Evolutionary conservation across 2,797 vertebrate genomes (phyloP).

Genomic region (Chrysocyon brachyurus): DNA sequence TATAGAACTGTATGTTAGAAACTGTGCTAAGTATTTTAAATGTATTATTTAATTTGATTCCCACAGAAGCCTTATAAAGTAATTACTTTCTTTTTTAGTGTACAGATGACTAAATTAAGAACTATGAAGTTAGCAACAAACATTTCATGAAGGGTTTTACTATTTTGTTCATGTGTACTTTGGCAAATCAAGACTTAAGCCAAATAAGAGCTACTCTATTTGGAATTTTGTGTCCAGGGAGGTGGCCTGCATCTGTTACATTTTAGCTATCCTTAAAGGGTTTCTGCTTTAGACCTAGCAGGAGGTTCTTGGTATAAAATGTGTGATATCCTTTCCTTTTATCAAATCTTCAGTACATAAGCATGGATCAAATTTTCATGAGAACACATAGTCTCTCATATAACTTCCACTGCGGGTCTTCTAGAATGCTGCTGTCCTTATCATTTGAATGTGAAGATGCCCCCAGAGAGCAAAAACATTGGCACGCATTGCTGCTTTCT

Average conservation of each 20-base stretch:
- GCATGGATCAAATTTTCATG: not conserved
- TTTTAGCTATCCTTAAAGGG: not conserved
- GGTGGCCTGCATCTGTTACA: not conserved
- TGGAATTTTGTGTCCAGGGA: not conserved
- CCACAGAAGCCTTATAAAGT: slow-evolving; percentile 3
- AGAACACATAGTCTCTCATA: not conserved
- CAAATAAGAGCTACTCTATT: not conserved
- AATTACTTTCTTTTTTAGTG: not conserved
- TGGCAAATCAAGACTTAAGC: not conserved
- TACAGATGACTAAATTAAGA: not conserved
- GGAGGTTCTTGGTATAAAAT: not conserved
- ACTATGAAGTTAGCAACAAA: not conserved
- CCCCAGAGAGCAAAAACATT: not conserved
- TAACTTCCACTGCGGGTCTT: not conserved
- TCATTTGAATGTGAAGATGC: not conserved
- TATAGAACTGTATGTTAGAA: not conserved
- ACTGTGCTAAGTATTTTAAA: not conserved
- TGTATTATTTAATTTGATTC: not conserved
- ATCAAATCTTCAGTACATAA: not conserved
- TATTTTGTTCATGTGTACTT: not conserved
- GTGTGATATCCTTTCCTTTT: not conserved
- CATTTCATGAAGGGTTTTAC: not conserved
- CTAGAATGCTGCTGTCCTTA: not conserved
- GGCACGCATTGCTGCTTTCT: not conserved
- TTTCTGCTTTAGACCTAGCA: not conserved